phyloP scores from a whole-genome alignment of 2,113 vertebrate genomes.

The Tyrannus savana region DNA sequence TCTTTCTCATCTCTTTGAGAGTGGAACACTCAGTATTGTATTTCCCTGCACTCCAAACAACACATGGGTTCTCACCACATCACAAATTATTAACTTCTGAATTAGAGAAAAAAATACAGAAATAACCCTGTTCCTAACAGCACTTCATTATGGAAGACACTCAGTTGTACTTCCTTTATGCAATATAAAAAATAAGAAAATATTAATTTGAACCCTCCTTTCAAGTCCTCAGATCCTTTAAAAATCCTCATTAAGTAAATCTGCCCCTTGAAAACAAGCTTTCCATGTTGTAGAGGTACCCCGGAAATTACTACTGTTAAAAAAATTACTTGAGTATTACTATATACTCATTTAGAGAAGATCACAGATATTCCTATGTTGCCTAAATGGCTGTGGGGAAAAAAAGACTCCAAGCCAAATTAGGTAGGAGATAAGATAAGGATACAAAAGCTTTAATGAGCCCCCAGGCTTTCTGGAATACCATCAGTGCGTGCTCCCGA shows the following conservation, averaged over 20 bases:
- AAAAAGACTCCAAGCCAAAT: no score
- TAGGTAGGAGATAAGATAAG: no score
- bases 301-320: not conserved
- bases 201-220: accelerated
- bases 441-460: no score
- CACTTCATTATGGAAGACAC: not conserved
- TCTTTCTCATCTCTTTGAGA: not conserved
- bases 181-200: not conserved
- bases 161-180: not conserved
- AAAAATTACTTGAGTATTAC: not conserved
- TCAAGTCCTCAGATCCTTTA: not conserved
- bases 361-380: not conserved
- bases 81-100: not conserved
- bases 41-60: not conserved
- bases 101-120: not conserved
- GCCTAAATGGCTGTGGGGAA: no score
- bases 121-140: not conserved
- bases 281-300: not conserved
- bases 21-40: not conserved
- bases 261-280: not conserved
- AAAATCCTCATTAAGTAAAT: not conserved
- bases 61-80: not conserved
- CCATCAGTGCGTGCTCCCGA: no score
- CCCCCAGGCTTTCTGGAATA: no score
- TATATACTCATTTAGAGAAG: not conserved